Conservation (phyloP, 1,140 invertebrate genomes). For the Caenorhabditis tropicalis region DNA sequence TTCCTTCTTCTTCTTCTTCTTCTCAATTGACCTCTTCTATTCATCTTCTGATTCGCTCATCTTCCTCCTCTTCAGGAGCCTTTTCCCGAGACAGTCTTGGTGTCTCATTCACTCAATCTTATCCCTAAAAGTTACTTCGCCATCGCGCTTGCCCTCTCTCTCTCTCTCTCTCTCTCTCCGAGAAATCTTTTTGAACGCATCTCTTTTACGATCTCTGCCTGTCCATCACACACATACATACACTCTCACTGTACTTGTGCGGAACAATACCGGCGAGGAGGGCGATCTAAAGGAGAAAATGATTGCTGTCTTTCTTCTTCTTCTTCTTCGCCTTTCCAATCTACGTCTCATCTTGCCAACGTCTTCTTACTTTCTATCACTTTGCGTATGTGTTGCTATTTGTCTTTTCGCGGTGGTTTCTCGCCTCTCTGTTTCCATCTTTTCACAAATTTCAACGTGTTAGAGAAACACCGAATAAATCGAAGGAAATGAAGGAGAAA, state of each 20-base stretch:
- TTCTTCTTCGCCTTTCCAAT: neutral
- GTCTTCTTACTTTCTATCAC: neutral
- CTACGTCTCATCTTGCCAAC: neutral
- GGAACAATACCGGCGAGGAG: conserved; percentile 26
- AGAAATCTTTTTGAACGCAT: neutral
- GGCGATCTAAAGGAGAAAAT: conserved; percentile 10
- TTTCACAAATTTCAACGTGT: neutral
- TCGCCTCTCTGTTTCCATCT: neutral
- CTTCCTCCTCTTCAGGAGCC: neutral
- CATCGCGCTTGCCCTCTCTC: too few species aligned
- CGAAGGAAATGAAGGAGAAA: too few species aligned
- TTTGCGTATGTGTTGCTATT: neutral
- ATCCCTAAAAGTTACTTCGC: too few species aligned
- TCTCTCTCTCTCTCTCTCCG: too few species aligned
- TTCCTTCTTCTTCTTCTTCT: too few species aligned
- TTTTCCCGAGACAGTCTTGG: neutral
- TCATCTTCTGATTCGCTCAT: neutral
- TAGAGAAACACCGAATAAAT: too few species aligned
- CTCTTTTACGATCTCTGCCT: neutral
- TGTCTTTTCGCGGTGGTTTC: conserved; percentile 28
- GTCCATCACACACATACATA: too few species aligned
- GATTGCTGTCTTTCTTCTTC: neutral
- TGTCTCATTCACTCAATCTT: too few species aligned
- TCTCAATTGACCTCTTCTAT: conserved; percentile 9
- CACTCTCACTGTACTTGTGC: conserved; percentile 28